Percentiles rank a stretch among this genome's conserved stretches.
These are phyloP conservation scores for Menura novaehollandiae DNA, from an alignment of 2,113 vertebrate genomes.

Conservation along the genomic window DNA sequence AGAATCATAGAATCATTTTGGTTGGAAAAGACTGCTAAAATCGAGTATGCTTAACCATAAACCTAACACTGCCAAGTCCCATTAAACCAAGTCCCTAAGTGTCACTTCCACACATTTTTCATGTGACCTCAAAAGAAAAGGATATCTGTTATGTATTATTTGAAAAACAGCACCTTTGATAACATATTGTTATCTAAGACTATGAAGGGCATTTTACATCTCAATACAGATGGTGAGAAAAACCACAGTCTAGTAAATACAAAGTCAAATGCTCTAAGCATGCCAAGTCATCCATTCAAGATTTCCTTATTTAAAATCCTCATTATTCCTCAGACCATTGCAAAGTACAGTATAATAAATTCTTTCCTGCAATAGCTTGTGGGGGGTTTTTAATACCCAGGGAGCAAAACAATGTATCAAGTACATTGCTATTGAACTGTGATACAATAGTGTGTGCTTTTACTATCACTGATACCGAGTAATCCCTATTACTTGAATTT, in stretches of 20 bases:
- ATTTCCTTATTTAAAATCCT: background rate
- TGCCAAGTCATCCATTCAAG: background rate
- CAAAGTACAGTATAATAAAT: background rate
- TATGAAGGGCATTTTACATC: background rate
- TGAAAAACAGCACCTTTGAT: background rate
- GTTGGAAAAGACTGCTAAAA: background rate
- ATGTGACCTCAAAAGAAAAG: background rate
- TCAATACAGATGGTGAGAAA: background rate
- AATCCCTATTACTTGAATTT: background rate
- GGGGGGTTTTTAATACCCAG: background rate
- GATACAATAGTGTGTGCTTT: background rate
- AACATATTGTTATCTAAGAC: background rate
- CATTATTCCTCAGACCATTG: background rate
- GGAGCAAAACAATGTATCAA: background rate
- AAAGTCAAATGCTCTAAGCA: background rate
- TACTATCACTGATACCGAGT: background rate
- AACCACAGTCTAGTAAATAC: background rate
- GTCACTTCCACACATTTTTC: background rate
- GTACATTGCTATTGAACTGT: background rate
- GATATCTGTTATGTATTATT: background rate
- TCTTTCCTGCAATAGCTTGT: background rate
- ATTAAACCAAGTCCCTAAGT: background rate
- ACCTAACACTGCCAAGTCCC: background rate
- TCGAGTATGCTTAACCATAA: background rate
- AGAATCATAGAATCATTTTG: background rate